Evolutionary conservation across 1,140 invertebrate species (phyloP), one percentile per base, ranked within the genome.

Genomic region (Coenobita brevimanus): DNA sequence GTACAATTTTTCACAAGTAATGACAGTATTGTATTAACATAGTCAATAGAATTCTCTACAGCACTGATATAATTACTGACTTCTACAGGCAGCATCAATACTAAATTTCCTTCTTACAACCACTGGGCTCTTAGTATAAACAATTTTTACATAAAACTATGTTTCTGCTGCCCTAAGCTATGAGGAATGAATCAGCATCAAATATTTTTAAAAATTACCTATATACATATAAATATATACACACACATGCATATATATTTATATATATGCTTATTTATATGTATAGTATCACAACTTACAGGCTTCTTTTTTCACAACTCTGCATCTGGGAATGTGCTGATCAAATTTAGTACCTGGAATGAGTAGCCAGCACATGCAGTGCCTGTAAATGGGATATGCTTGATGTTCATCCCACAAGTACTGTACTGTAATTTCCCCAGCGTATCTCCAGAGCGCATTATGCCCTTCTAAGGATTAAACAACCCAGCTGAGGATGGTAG

Each of bases 271-370:
- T 33, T 21, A 21, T 76, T 76, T 76, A 24, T 75, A 75, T 38
- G 41, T 73, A 73, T 50, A 73, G 54, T 87, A 87, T 87, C 84
- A 87, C 84, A 86, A 86, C 75, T 86, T 78, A 78, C 60, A 79
- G 67, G 60, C 30, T 87, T 87, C n/a, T n/a, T 80, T 85, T 67
- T 87, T 80, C 84, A 87, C 84, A 87, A 86, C 41, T 71, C 81
- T 73, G 50, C 38, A 21, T 64, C 30, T 73, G 62, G 67, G 81
- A 73, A 83, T 83, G 81, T 83, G 33, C 73, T 80, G 21, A 27
- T 76, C 41, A 30, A 71, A 24, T 71, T 33, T 17, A 71, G 67
- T 33, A 71, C 27, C 27, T 30, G 67, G 38, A 33, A 17, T 17
- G 46, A 50, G 6, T 50, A 50, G 6, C 46, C 46, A 50, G 46